Conservation (phyloP, 2,113 vertebrate species). For the Brienomyrus longianalis region DNA sequence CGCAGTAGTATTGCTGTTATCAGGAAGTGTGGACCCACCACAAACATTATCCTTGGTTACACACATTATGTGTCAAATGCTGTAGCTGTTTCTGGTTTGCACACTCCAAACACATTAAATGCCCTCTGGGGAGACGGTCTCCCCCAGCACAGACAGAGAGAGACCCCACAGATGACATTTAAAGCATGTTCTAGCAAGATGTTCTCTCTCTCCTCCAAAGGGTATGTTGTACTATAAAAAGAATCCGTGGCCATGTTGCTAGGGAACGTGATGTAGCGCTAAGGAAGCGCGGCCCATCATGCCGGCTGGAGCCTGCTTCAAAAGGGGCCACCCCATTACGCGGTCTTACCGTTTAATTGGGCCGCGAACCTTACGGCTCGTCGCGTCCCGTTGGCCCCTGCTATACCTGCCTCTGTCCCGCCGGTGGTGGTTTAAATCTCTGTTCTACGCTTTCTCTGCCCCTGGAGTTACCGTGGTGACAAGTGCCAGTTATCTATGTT, state of each 20-base stretch:
- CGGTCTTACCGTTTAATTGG: not conserved
- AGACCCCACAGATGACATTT: not conserved
- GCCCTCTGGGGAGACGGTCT: not conserved
- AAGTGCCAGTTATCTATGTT: not conserved
- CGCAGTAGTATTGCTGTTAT: not conserved
- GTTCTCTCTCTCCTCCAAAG: not conserved
- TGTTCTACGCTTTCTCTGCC: not conserved
- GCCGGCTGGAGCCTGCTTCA: not conserved
- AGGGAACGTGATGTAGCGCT: constrained; percentile 3
- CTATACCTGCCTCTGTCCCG: not conserved
- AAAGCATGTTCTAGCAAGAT: not conserved
- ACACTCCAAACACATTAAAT: not conserved
- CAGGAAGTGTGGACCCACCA: not conserved
- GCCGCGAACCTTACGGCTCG: not conserved
- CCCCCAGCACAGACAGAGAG: not conserved
- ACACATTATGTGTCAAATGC: not conserved
- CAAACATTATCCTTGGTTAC: not conserved
- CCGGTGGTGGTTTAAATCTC: not conserved
- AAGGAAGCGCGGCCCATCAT: not conserved
- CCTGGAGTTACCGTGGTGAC: not conserved
- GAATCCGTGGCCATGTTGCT: constrained; percentile 2
- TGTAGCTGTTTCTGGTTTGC: not conserved
- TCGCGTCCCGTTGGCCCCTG: not conserved
- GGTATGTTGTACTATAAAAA: constrained; percentile 4
- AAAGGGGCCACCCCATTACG: not conserved